Percentiles rank a stretch among this genome's conserved stretches.
Evolutionary conservation across 2,113 vertebrate genomes (phyloP).

Genomic region (Siniperca chuatsi): DNA sequence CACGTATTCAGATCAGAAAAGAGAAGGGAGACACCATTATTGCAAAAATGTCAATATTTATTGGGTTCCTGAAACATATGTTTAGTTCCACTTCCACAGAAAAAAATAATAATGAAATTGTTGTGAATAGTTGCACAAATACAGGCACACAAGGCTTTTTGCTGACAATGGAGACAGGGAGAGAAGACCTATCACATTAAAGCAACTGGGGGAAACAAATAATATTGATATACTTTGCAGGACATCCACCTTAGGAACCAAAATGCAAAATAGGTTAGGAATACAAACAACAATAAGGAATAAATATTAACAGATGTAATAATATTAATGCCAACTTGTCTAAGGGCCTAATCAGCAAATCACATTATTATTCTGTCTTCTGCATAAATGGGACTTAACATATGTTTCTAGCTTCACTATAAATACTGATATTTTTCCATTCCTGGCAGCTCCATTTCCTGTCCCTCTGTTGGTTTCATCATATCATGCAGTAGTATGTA

Average conservation of each 20-base stretch:
- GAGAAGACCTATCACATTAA: background rate
- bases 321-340: constrained; percentile 22
- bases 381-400: constrained; percentile 43
- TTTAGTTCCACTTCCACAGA: background rate
- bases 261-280: constrained; percentile 32
- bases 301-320: constrained; percentile 50
- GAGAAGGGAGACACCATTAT: background rate
- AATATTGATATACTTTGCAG: constrained; percentile 22
- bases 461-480: constrained; percentile 19
- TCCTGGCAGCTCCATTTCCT: constrained; percentile 22
- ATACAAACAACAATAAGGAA: constrained; percentile 37
- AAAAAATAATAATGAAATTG: constrained; percentile 9
- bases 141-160: background rate
- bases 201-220: constrained; percentile 19
- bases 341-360: constrained; percentile 30
- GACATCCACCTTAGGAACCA: constrained; percentile 1
- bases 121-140: background rate
- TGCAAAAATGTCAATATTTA: constrained; percentile 1
- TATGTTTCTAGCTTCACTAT: constrained; percentile 39
- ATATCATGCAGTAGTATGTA: constrained; percentile 11
- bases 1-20: background rate
- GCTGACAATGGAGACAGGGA: constrained; percentile 21
- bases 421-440: constrained; percentile 31
- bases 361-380: constrained; percentile 46
- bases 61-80: background rate